These are phyloP conservation scores for Phainopepla nitens DNA, from an alignment of 2,113 vertebrate genomes.

Conservation along the genomic window DNA sequence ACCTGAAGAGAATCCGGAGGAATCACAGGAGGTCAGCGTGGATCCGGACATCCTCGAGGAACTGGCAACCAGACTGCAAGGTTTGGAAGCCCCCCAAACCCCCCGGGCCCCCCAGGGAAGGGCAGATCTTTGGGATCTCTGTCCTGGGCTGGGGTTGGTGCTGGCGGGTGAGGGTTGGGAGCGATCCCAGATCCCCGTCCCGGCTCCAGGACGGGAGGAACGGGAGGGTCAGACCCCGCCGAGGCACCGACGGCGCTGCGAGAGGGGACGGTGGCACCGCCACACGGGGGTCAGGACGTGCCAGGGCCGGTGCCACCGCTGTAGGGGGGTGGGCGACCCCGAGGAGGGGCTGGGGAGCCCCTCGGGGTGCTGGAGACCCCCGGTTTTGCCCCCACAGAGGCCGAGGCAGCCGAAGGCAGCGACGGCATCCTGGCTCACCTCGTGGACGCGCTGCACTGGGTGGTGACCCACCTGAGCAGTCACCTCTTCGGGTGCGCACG, in stretches of 20 bases:
- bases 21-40: rapidly evolving
- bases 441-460: rapidly evolving
- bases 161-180: too few relatives aligned
- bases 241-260: not conserved
- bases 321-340: too few relatives aligned
- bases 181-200: not conserved
- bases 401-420: rapidly evolving
- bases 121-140: not conserved
- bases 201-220: too few relatives aligned
- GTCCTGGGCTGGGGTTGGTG: too few relatives aligned
- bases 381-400: not conserved
- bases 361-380: not conserved
- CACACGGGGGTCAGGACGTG: not conserved
- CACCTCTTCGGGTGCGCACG: not conserved
- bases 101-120: too few relatives aligned
- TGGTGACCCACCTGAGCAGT: rapidly evolving
- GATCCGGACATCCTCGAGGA: not conserved
- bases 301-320: rapidly evolving
- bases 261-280: not conserved
- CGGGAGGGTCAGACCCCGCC: not conserved
- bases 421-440: rapidly evolving
- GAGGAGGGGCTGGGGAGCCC: not conserved
- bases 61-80: not conserved
- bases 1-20: rapidly evolving
- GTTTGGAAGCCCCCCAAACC: not conserved